A percentile compares a stretch with the other conserved stretches of the same genome.
Evolutionary conservation across 1,140 invertebrate species (phyloP).

Genomic region (Danaus melanippus): DNA sequence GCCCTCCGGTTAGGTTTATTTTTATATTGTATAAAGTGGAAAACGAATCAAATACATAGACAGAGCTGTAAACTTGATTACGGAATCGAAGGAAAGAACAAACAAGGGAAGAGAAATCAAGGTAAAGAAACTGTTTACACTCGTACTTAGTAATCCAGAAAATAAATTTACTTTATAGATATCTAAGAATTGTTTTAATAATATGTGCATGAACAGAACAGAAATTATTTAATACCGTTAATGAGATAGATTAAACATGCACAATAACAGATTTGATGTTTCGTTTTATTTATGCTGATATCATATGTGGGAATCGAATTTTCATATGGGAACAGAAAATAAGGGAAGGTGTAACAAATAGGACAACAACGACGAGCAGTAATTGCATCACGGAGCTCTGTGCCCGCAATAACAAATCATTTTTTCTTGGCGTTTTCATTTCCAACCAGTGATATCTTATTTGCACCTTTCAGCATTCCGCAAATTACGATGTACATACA

Average conservation of each 20-base stretch:
- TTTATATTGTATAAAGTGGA: constrained; percentile 28
- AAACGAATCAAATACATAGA: constrained; percentile 33
- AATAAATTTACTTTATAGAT: constrained; percentile 23
- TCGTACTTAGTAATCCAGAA: constrained; percentile 29
- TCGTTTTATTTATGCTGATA: too few species aligned
- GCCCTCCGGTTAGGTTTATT: constrained; percentile 2
- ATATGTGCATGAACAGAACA: too few species aligned
- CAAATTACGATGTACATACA: not conserved
- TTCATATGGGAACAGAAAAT: constrained; percentile 2
- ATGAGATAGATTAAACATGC: too few species aligned
- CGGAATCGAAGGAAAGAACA: constrained; percentile 46
- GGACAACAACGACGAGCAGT: constrained; percentile 6
- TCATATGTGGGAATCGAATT: too few species aligned
- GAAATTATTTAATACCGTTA: too few species aligned
- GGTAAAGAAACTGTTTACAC: constrained; percentile 37
- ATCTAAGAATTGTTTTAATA: too few species aligned
- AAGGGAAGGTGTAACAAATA: constrained; percentile 5
- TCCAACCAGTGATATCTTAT: constrained; percentile 11
- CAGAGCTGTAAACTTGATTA: constrained; percentile 49
- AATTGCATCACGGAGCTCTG: constrained; percentile 12
- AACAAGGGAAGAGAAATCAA: constrained; percentile 45
- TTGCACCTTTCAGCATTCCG: constrained; percentile 1
- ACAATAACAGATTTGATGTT: too few species aligned
- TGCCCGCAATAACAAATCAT: constrained; percentile 13
- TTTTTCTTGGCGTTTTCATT: constrained; percentile 8